Evolutionary conservation across 1,140 invertebrate genomes (phyloP), one percentile per base, ranked within the genome.

Genomic region (Halesus radiatus): DNA sequence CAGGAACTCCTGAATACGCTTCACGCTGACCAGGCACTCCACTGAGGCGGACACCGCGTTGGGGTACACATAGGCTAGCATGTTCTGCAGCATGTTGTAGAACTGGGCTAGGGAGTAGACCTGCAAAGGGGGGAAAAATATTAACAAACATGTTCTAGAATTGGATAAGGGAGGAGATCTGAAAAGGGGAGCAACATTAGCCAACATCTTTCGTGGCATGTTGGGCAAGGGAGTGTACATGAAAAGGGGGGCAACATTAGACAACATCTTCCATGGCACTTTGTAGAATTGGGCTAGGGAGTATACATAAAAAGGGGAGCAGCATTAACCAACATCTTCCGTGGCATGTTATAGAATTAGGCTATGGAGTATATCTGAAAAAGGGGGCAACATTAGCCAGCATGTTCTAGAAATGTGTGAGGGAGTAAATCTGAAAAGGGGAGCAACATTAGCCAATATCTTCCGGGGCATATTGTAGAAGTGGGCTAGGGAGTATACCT

Each of bases 71-170:
- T 96, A 90, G 0, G 94, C 93, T 16, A 94, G 80, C 16, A 88
- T 89, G 37, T 87, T 85, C 73, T 93, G 91, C n/a, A 94, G 87
- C 52, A 93, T 91, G 81, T 94, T 94, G 81, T 94, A 94, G 84
- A 94, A 94, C 60, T 93, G 92, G 22, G 94, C 91, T 18, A 95
- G 89, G 0, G 94, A 93, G 85, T 94, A 95, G 3, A 93, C 89
- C 87, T 90, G 52, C n/a, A n/a, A 13, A 77, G 56, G 60, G 53
- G 32, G 6, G 5, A 32, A 6, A 32, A 32, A 32, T 7, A 32
- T 32, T 32, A 6, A 7, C 6, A 3, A 32, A 3, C 32, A 32
- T 32, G 32, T 32, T 32, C 5, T 32, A 32, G 32, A 32, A 32
- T 32, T 32, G 32, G 32, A 7, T 7, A 6, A 32, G 32, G 32